A percentile compares a stretch with the other conserved stretches of the same genome.
Conservation (phyloP, 2,888 invertebrate species). For the Oxyscelio sp. region DNA sequence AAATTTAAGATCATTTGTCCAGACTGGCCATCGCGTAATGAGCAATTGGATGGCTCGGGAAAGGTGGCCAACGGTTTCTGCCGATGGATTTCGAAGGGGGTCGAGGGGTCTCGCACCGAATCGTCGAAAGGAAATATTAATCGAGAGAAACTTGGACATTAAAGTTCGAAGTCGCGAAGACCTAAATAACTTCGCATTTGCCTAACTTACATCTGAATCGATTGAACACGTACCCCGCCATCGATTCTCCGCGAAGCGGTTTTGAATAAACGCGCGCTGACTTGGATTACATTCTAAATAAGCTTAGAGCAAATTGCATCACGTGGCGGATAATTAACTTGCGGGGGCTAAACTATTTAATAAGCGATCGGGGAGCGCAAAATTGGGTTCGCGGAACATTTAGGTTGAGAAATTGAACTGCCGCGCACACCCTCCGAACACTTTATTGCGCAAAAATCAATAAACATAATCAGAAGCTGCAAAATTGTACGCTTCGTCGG, state of each 20-base stretch:
- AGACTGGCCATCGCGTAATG: no score
- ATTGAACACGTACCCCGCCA: constrained; percentile 11
- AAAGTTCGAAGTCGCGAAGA: no score
- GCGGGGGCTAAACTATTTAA: background rate
- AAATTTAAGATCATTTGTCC: no score
- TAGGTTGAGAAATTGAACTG: background rate
- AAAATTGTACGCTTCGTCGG: constrained; percentile 36
- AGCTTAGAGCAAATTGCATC: constrained; percentile 18
- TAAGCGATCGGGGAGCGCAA: background rate
- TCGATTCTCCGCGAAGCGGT: constrained; percentile 14
- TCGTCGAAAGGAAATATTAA: no score
- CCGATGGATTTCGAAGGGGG: no score
- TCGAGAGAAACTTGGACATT: no score
- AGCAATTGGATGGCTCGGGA: no score
- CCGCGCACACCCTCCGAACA: background rate
- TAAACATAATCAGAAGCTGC: constrained; percentile 39
- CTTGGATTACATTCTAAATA: background rate
- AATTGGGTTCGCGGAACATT: constrained; percentile 1
- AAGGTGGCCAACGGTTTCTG: no score
- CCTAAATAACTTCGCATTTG: no score
- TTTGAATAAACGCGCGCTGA: constrained; percentile 2
- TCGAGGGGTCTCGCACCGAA: no score
- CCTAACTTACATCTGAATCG: no score
- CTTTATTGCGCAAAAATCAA: constrained; percentile 43
- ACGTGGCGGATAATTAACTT: constrained; percentile 6